Percentiles rank a stretch among this genome's conserved stretches.
phyloP scores from a whole-genome alignment of 2,113 vertebrate species.

The Neogale vison region DNA sequence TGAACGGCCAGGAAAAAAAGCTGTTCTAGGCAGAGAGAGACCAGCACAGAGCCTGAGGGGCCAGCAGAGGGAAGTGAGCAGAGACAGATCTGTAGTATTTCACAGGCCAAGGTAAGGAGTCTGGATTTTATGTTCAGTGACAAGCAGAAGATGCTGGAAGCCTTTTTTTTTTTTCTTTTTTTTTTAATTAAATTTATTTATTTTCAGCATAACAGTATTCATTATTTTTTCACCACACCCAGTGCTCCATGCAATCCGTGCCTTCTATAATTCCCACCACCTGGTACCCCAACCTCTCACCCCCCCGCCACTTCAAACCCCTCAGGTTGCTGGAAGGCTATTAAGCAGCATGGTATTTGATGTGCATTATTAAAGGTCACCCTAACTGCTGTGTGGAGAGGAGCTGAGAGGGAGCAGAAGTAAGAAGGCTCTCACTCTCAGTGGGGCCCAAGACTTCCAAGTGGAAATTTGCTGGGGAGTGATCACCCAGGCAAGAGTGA shows the following conservation, averaged over 20 bases:
- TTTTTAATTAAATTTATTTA: too few relatives aligned
- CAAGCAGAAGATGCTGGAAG: not conserved
- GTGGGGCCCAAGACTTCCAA: not conserved
- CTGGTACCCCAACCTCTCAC: too few relatives aligned
- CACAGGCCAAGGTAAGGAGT: not conserved
- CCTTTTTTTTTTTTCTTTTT: too few relatives aligned
- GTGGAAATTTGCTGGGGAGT: not conserved
- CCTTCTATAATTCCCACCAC: too few relatives aligned
- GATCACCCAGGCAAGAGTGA: too few relatives aligned
- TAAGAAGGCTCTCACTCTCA: not conserved
- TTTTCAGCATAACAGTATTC: too few relatives aligned
- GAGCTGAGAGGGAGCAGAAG: not conserved
- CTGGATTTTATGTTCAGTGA: not conserved
- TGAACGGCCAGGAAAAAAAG: not conserved
- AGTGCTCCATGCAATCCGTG: too few relatives aligned
- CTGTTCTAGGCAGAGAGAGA: not conserved
- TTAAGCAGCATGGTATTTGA: not conserved
- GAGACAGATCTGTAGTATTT: not conserved
- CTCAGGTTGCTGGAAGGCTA: not conserved
- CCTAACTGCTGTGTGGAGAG: not conserved
- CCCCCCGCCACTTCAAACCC: too few relatives aligned
- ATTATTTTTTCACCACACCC: too few relatives aligned
- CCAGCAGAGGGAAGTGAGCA: not conserved
- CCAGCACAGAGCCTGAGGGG: not conserved
- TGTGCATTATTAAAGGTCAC: not conserved